A percentile compares a stretch with the other conserved stretches of the same genome.
phyloP scores from a whole-genome alignment of 2,797 vertebrate genomes.

The Melanotaenia boesemani region DNA sequence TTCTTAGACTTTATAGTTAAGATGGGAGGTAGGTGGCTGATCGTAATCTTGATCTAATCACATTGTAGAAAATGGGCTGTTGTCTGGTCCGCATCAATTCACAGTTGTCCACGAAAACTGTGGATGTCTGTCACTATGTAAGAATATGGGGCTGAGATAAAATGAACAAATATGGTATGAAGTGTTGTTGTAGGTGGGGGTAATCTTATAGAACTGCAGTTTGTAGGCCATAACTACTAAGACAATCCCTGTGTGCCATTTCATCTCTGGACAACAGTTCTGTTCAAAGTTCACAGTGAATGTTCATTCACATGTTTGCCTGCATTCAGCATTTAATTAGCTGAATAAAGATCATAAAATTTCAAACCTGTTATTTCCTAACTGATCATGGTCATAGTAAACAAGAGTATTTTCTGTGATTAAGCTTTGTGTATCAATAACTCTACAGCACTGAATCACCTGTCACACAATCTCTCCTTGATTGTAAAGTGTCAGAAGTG shows the following conservation, averaged over 20 bases:
- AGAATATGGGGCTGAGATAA: constrained; percentile 29
- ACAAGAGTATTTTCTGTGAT: constrained; percentile 9
- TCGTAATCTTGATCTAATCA: neutral
- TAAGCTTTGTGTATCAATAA: constrained; percentile 22
- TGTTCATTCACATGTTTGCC: constrained; percentile 26
- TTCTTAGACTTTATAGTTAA: neutral
- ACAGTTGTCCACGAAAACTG: constrained; percentile 39
- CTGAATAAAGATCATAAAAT: constrained; percentile 15
- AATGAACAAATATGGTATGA: constrained; percentile 4
- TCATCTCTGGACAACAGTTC: constrained; percentile 12
- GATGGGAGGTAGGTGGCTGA: neutral
- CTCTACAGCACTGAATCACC: constrained; percentile 39
- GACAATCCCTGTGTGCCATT: constrained; percentile 33
- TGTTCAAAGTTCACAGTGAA: constrained; percentile 2
- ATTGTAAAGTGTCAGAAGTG: constrained; percentile 45
- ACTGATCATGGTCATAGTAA: constrained; percentile 13
- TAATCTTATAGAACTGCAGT: constrained; percentile 8
- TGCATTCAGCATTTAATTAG: constrained; percentile 24
- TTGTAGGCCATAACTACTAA: constrained; percentile 38
- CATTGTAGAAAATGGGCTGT: constrained; percentile 23
- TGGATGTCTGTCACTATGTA: constrained; percentile 25
- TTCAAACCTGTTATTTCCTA: constrained; percentile 22
- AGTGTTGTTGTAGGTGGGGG: constrained; percentile 3
- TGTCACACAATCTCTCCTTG: constrained; percentile 20
- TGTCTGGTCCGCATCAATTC: constrained; percentile 51